A percentile compares a stretch with the other conserved stretches of the same genome.
Evolutionary conservation across 1,140 invertebrate species (phyloP).

Genomic region (Glomeris maerens): DNA sequence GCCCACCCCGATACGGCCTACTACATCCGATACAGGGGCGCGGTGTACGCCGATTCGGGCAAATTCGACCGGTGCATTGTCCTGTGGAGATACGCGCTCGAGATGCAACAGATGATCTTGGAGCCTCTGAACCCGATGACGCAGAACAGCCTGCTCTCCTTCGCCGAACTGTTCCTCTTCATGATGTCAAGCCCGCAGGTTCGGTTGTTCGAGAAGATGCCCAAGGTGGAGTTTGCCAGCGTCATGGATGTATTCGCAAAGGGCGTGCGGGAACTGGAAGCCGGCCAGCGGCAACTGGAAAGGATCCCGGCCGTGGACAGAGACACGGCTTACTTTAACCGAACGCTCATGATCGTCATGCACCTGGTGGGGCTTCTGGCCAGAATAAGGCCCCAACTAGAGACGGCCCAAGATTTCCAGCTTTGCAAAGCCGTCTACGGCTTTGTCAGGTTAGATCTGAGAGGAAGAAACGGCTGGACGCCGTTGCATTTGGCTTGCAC

Average conservation of each 20-base stretch:
- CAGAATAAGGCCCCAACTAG: slow-evolving; percentile 12
- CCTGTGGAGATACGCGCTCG: slow-evolving; percentile 91
- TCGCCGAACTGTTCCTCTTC: slow-evolving; percentile 87
- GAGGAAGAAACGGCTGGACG: slow-evolving; percentile 50
- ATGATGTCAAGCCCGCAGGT: slow-evolving; percentile 62
- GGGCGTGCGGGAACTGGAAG: slow-evolving; percentile 52
- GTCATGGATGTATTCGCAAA: slow-evolving; percentile 65
- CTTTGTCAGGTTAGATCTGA: slow-evolving; percentile 59
- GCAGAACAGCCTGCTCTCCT: slow-evolving; percentile 79
- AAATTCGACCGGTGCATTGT: slow-evolving; percentile 81
- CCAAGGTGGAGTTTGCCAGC: slow-evolving; percentile 60
- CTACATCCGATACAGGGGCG: slow-evolving; percentile 83
- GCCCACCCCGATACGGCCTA: slow-evolving; percentile 93
- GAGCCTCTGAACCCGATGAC: slow-evolving; percentile 89
- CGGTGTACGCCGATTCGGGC: slow-evolving; percentile 86
- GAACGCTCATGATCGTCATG: slow-evolving; percentile 69
- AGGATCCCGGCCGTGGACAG: slow-evolving; percentile 38
- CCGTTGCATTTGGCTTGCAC: slow-evolving; percentile 69
- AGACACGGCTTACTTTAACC: slow-evolving; percentile 59
- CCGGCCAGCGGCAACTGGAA: slow-evolving; percentile 30
- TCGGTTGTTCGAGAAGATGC: slow-evolving; percentile 54
- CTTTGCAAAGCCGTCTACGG: slow-evolving; percentile 36
- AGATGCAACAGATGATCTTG: slow-evolving; percentile 86
- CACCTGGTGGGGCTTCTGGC: slow-evolving; percentile 38
- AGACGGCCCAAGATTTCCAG: slow-evolving; percentile 19